phyloP scores from a whole-genome alignment of 1,140 invertebrate genomes.

The Mya arenaria region DNA sequence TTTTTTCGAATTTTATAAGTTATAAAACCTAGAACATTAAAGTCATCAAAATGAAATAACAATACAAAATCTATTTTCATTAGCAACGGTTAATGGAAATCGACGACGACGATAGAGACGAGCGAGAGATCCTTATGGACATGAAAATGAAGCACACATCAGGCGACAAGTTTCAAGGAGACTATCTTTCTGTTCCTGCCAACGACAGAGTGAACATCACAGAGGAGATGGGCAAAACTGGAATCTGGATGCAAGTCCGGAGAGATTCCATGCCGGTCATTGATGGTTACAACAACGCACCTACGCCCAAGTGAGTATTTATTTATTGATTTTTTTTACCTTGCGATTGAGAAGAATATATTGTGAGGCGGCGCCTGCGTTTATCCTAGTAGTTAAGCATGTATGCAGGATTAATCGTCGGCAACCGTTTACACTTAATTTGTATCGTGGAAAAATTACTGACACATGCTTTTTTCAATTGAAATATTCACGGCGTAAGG shows the following conservation, averaged over 20 bases:
- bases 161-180: slow-evolving; percentile 54
- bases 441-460: background rate
- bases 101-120: slow-evolving; percentile 52
- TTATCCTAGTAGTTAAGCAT: background rate
- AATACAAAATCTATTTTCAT: too few species aligned
- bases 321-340: background rate
- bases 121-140: slow-evolving; percentile 56
- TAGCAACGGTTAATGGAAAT: background rate
- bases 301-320: slow-evolving; percentile 40
- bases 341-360: background rate
- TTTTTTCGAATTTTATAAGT: too few species aligned
- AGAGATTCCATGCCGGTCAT: slow-evolving; percentile 54
- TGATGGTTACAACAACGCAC: slow-evolving; percentile 26
- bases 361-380: background rate
- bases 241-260: slow-evolving; percentile 74
- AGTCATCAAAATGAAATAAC: too few species aligned
- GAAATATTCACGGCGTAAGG: background rate
- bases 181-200: slow-evolving; percentile 47
- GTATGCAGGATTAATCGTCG: background rate
- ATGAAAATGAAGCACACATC: slow-evolving; percentile 60
- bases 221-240: slow-evolving; percentile 74
- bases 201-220: slow-evolving; percentile 74
- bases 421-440: background rate
- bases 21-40: too few species aligned
- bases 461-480: background rate